Base-by-base conservation (phyloP, 37 sponge, comb jelly and placozoan genomes). In the Haliclona indistincta region DNA sequence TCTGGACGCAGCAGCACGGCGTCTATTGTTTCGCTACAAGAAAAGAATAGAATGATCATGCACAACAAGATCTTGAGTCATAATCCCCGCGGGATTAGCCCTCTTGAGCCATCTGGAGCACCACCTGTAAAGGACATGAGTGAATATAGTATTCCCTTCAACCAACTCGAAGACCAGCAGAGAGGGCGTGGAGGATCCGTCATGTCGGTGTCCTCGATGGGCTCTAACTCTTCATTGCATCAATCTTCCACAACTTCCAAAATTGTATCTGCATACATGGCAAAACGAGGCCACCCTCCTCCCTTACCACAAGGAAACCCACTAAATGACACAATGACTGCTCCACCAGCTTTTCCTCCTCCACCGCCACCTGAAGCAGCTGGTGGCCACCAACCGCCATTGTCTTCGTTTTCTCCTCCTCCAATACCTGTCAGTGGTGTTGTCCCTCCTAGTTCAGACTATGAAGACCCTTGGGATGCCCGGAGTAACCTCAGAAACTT, bases 381-480 rank as follows among this genome's bases (percentile, higher is more conserved):
- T 45, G 60, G n/a, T 6, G 51, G 15, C 15, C 51, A 10, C 10
- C 13, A 47, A 47, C 51, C 15, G 51, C 10, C 67, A 65, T 4
- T 65, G 33, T 37, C n/a, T 26, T n/a, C 33, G 22, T n/a, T 30
- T 45, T 15, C 49, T 19, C 7, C 49, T 41, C 49, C 43, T 4
- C 47, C 49, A 40, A 26, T 26, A 41, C 49, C 67, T 56, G 43
- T 20, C 47, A 30, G 0, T n/a, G 30, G 30, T 34, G 51, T 3
- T 37, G 15, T 13, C 2, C 33, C 6, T 35, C 13, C 19, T 67
- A 54, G 56, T 25, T n/a, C n/a, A n/a, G 91, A 90, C 22, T 90
- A 90, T 54, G 91, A 85, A 25, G 75, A 74, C n/a, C 91, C 91
- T 19, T 90, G 91, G 91, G 91, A 90, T 58, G 11, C 60, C 7